Evolutionary conservation across 2,888 invertebrate species (phyloP), one percentile per base, ranked within the genome.

Genomic region (Lypha dubia): DNA sequence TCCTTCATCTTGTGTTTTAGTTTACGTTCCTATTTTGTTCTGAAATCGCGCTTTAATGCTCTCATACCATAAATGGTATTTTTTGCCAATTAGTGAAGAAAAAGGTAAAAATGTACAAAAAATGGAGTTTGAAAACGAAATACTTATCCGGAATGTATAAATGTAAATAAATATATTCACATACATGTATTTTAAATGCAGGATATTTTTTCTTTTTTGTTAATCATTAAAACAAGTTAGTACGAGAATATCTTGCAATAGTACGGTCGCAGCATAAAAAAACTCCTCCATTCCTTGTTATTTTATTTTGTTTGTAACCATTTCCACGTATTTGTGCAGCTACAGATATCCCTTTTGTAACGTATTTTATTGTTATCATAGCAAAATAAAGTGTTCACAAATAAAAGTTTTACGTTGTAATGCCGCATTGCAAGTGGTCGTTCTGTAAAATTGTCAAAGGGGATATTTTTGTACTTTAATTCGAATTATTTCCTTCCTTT

Each of bases 71-170:
- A 89, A 90, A 90, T 90, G 90, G 90, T 90, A 89, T 90, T 90
- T 90, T 90, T 88, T 89, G 90, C 90, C 90, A 90, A 90, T 90
- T 90, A 90, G 89, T 88, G 88, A 87, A 88, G 87, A 87, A 88
- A 88, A 89, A 88, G 88, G 88, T 89, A 88, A 88, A 89, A 89
- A 88, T 89, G 87, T 60, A 46, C 79, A 71, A 87, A 87, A 87
- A 89, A 2, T 67, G 28, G n/a, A 56, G 38, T 38, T 58, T 56
- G 24, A 1, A 53, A 53, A 53, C 70, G n/a, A 20, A 79, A 53
- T 60, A 53, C 62, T 70, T 79, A 60, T 70, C 62, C 70, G 11
- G 70, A 77, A 22, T 62, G 70, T 20, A 68, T 77, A 49, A 56
- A 75, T 65, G 35, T 62, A 20, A 35, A 35, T 35, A 35, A 4